Percentiles rank a stretch among this genome's conserved stretches.
Conservation (phyloP, 1,140 invertebrate genomes). For the Ostrea edulis region DNA sequence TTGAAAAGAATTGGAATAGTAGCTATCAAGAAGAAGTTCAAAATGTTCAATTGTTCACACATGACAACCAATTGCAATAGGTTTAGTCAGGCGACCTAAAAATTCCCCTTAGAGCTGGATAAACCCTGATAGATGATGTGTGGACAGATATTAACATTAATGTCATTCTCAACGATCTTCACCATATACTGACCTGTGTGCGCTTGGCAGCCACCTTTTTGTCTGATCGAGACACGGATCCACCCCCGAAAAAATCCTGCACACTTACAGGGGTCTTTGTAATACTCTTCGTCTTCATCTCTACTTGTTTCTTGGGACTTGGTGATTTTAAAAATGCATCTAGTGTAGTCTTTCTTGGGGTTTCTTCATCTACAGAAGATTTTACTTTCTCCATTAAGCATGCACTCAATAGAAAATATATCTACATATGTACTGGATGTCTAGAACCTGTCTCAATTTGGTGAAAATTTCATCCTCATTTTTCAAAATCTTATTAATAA, state of each 20-base stretch:
- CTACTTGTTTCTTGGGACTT: conserved; percentile 53
- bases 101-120: too few species aligned
- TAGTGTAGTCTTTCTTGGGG: conserved; percentile 59
- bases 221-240: conserved; percentile 63
- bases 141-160: too few species aligned
- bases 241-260: conserved; percentile 72
- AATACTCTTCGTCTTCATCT: conserved; percentile 46
- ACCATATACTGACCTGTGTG: conserved; percentile 51
- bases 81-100: too few species aligned
- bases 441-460: too few species aligned
- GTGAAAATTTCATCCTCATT: too few species aligned
- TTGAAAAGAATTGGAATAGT: too few species aligned
- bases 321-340: conserved; percentile 63
- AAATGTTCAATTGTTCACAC: too few species aligned
- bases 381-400: not conserved
- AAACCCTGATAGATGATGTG: too few species aligned
- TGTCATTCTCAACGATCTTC: too few species aligned
- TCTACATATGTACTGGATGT: not conserved
- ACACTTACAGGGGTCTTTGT: conserved; percentile 63
- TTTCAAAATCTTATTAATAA: too few species aligned
- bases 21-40: too few species aligned
- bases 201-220: conserved; percentile 61
- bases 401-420: not conserved
- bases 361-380: conserved; percentile 61
- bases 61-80: too few species aligned